phyloP scores from a whole-genome alignment of 2,888 invertebrate species.

The Ichneumoninae sp. region DNA sequence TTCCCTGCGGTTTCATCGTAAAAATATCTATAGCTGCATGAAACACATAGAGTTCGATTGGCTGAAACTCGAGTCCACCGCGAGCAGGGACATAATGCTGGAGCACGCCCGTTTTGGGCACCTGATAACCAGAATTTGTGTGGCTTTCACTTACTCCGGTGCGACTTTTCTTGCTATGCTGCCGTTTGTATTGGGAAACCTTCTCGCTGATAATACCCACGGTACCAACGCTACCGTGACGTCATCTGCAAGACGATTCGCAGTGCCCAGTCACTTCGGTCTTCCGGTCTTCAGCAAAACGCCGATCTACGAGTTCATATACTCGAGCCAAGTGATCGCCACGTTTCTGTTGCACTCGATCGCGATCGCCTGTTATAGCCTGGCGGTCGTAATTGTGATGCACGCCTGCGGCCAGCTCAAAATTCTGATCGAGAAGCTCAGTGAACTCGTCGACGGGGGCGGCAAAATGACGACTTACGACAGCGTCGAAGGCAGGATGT shows the following conservation, averaged over 20 bases:
- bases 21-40: slow-evolving; percentile 69
- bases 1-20: slow-evolving; percentile 7
- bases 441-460: slow-evolving; percentile 59
- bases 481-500: slow-evolving; percentile 50
- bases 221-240: slow-evolving; percentile 59
- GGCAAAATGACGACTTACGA: background rate
- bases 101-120: slow-evolving; percentile 70
- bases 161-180: slow-evolving; percentile 60
- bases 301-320: slow-evolving; percentile 75
- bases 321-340: slow-evolving; percentile 72
- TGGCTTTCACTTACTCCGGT: slow-evolving; percentile 68
- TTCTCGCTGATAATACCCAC: background rate
- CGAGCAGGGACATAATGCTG: slow-evolving; percentile 69
- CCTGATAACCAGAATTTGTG: slow-evolving; percentile 65
- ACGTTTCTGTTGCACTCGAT: slow-evolving; percentile 75
- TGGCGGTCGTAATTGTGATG: slow-evolving; percentile 76
- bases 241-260: slow-evolving; percentile 65
- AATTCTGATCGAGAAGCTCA: slow-evolving; percentile 71
- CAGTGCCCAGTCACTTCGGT: slow-evolving; percentile 70
- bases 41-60: slow-evolving; percentile 72
- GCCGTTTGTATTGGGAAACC: slow-evolving; percentile 49
- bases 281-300: slow-evolving; percentile 69
- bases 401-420: slow-evolving; percentile 78
- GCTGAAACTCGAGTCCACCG: slow-evolving; percentile 14
- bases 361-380: slow-evolving; percentile 73